A percentile compares a stretch with the other conserved stretches of the same genome.
These are phyloP conservation scores for Sebastes cheni DNA, from an alignment of 2,797 vertebrate genomes.

Conservation along the genomic window DNA sequence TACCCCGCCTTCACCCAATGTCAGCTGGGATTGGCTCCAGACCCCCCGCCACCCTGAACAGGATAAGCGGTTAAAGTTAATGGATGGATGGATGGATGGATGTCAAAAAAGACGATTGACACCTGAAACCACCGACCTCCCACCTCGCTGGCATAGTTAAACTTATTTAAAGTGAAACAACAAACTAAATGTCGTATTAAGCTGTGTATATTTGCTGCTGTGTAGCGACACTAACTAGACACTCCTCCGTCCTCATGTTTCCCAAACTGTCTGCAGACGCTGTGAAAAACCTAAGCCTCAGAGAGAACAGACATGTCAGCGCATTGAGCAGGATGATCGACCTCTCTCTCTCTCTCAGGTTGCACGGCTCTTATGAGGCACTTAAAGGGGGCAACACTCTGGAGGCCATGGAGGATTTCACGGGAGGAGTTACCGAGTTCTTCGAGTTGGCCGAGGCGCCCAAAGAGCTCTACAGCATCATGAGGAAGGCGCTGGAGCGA, in stretches of 20 bases:
- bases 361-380: constrained; percentile 96
- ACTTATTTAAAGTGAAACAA: not conserved
- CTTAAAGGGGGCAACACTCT: constrained; percentile 96
- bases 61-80: no score
- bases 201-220: not conserved
- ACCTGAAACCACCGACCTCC: not conserved
- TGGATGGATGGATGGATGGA: no score
- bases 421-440: constrained; percentile 96
- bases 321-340: not conserved
- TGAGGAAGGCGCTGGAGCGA: constrained; percentile 94
- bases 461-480: constrained; percentile 91
- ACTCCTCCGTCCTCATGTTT: not conserved
- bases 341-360: constrained; percentile 74
- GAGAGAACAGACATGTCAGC: constrained; percentile 15
- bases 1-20: fast-evolving
- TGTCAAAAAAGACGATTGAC: not conserved
- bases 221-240: not conserved
- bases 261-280: not conserved
- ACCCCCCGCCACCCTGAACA: fast-evolving
- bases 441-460: constrained; percentile 92
- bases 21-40: no score
- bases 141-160: not conserved
- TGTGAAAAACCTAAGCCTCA: not conserved
- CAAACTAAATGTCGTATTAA: not conserved
- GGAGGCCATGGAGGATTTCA: constrained; percentile 99